Evolutionary conservation across 2,113 vertebrate genomes (phyloP).

Genomic region (Anser cygnoides): DNA sequence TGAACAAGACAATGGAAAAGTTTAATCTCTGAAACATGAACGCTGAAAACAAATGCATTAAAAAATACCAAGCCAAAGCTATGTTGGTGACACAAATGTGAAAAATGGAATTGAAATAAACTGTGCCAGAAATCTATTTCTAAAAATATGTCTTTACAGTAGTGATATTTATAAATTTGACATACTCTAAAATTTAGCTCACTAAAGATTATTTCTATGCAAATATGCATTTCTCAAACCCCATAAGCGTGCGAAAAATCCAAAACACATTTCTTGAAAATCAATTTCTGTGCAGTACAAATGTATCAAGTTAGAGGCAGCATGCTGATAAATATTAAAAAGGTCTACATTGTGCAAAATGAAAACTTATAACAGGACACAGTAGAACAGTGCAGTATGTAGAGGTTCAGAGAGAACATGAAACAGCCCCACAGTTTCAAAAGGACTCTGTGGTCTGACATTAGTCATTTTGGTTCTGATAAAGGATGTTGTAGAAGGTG

Average conservation of each 20-base stretch:
- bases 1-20: slow-evolving; percentile 28
- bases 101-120: slow-evolving; percentile 69
- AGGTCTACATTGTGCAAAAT: slow-evolving; percentile 79
- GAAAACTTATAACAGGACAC: slow-evolving; percentile 56
- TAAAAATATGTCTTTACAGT: slow-evolving; percentile 68
- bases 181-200: slow-evolving; percentile 80
- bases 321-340: slow-evolving; percentile 84
- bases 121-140: slow-evolving; percentile 51
- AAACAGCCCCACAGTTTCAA: slow-evolving; percentile 31
- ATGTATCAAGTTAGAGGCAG: slow-evolving; percentile 71
- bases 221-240: slow-evolving; percentile 78
- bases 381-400: neutral
- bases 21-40: slow-evolving; percentile 63
- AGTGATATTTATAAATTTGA: slow-evolving; percentile 71
- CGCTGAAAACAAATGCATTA: slow-evolving; percentile 55
- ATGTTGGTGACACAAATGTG: slow-evolving; percentile 53
- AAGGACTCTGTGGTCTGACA: slow-evolving; percentile 57
- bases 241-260: slow-evolving; percentile 76
- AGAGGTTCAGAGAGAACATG: slow-evolving; percentile 40
- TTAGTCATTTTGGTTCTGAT: slow-evolving; percentile 62
- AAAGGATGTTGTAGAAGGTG: slow-evolving; percentile 52
- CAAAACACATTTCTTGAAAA: slow-evolving; percentile 88
- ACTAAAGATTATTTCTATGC: slow-evolving; percentile 87
- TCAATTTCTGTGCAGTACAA: slow-evolving; percentile 80
- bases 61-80: slow-evolving; percentile 48